Conservation (phyloP, 2,797 vertebrate genomes). For the Thripadectes ignobilis region DNA sequence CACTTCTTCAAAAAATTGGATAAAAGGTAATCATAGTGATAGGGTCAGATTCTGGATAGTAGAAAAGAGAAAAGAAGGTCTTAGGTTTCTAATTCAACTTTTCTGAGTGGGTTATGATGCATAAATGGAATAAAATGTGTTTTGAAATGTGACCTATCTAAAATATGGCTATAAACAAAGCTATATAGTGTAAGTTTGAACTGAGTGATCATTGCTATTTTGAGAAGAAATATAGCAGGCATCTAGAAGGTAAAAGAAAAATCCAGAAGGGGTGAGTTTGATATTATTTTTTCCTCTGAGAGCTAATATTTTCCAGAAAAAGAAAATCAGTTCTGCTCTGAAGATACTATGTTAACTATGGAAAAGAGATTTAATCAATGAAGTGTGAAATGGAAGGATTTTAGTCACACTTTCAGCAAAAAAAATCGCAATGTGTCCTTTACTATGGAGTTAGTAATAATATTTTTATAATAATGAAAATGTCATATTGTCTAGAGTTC, state of each 20-base stretch:
- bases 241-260: background rate
- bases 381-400: slow-evolving; percentile 22
- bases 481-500: background rate
- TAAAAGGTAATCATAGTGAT: background rate
- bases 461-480: background rate
- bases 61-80: background rate
- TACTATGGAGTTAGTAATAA: background rate
- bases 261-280: background rate
- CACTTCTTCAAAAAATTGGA: background rate
- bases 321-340: background rate
- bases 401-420: background rate
- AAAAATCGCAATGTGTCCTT: background rate
- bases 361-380: background rate
- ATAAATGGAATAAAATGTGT: background rate
- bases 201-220: background rate
- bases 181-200: background rate
- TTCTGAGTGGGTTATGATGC: background rate
- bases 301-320: background rate
- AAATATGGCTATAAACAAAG: background rate
- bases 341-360: background rate
- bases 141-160: background rate
- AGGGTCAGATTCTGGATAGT: background rate
- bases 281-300: background rate
- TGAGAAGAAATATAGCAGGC: background rate
- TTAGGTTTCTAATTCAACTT: background rate